Evolutionary conservation across 2,888 invertebrate species (phyloP), one percentile per base, ranked within the genome.

Genomic region (Sarcophaga rosellei): DNA sequence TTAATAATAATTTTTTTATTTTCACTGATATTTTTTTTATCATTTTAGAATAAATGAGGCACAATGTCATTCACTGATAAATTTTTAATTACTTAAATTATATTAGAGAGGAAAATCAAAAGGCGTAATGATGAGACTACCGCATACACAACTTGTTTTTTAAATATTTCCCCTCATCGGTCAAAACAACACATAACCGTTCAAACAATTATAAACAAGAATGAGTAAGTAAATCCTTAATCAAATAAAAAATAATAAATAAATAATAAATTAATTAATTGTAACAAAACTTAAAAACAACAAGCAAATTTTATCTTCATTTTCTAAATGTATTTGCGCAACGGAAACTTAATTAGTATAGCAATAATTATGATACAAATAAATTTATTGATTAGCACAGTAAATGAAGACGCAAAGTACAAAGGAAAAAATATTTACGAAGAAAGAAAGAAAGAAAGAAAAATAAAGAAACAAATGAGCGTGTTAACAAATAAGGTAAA

Each of bases 401-500:
- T 35, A 72, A 5, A 17, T 45, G 35, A 44, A 73, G 59, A 57
- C 25, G 15, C 57, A 72, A 59, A 72, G 5, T 12, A 20, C 15
- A 59, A 44, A 15, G 11, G 12, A 61, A 44, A 59, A 44, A 73
- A 72, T 72, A 72, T 72, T 72, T 72, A 72, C 57, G 25, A 20
- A 25, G 35, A 4, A 59, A 61, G 35, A 12, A 47, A 23, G 4
- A 44, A 23, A 72, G 35, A 8, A 35, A 59, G 21, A 72, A 1
- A 21, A 59, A 61, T 3, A 12, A 21, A 72, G 15, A 35, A 73
- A n/a, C 4, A 35, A 73, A 35, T 4, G 1, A 53, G n/a, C 1
- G 57, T 53, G 4, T 53, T 12, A 11, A n/a, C 44, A 44, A 25
- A 57, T 35, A 63, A 74, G 1, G 11, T n/a, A 61, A 61, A 20